Evolutionary conservation across 1,140 invertebrate genomes (phyloP), one percentile per base, ranked within the genome.

Genomic region (Holcopasites calliopsidis): DNA sequence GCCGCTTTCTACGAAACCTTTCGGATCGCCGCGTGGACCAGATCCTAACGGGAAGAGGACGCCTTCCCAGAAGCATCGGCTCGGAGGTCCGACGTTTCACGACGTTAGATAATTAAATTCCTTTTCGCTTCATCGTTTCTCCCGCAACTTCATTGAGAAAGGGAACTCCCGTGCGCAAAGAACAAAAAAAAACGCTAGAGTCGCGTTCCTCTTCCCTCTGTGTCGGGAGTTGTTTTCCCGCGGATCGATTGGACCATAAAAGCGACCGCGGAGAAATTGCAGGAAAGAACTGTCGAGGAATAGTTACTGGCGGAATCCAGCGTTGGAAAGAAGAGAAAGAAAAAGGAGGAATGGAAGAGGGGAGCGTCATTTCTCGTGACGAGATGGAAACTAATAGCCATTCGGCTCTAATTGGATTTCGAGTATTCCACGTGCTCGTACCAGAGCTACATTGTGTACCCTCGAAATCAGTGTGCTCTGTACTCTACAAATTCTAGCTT

Each of bases 261-360:
- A 85, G 61, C 66, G 80, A 78, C 78, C 64, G 62, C 60, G 74
- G 72, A 68, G 78, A 86, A 83, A 80, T 76, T 70, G 72, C 85
- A 72, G 78, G 77, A 79, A 79, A 66, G 76, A 72, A 78, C 79
- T 35, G 47, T 31, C 76, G 18, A 61, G 54, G 74, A 50, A 79
- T 54, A 54, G 40, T 60, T 44, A 13, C 54, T 54, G 11, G 16
- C 1, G 31, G 40, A 58, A 60, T 70, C 16, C 40, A 16, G 1
- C 0, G n/a, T 11, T 6, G 26, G 13, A 23, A 60, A 16, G n/a
- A 13, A 33, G 2, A 7, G 31, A 38, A 16, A 18, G 18, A 47
- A 18, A 2, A 18, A 35, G n/a, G 18, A 57, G 4, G 8, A 44
- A 50, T 40, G 55, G n/a, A 38, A 23, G 13, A 8, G 0, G 31